These are phyloP conservation scores for Artemia sinica DNA, from an alignment of 2,888 invertebrate species.

Conservation along the genomic window DNA sequence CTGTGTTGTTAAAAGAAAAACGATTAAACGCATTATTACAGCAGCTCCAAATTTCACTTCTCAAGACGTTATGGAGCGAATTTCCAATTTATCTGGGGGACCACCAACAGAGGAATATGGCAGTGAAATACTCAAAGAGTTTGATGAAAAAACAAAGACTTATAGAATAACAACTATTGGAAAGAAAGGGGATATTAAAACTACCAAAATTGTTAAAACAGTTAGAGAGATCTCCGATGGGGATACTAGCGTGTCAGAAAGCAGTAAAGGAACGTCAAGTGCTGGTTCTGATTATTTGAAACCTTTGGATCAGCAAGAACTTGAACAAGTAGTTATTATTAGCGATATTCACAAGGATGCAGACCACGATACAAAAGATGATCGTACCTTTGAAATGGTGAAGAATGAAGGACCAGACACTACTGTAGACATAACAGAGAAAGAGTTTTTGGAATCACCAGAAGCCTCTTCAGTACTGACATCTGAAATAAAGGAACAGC, in stretches of 20 bases:
- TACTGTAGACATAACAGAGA: no score
- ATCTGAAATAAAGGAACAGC: no score
- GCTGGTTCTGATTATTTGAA: no score
- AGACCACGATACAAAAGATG: no score
- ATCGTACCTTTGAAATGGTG: no score
- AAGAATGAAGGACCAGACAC: no score
- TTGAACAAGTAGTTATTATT: no score
- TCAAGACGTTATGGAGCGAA: background rate
- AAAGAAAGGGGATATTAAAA: background rate
- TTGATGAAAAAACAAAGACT: background rate
- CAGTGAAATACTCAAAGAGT: background rate
- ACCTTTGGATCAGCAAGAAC: no score
- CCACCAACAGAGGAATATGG: background rate
- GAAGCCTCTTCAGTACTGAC: no score
- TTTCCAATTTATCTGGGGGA: background rate
- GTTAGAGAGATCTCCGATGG: background rate
- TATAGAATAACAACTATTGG: background rate
- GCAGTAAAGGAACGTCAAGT: no score
- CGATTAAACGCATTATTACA: background rate
- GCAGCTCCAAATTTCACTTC: conserved; percentile 7
- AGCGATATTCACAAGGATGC: no score
- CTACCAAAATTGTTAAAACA: conserved; percentile 1
- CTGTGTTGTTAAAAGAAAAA: background rate
- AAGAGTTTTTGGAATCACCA: no score
- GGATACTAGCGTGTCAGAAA: background rate